Evolutionary conservation across 1,140 invertebrate species (phyloP).

Genomic region (Cydia amplana): DNA sequence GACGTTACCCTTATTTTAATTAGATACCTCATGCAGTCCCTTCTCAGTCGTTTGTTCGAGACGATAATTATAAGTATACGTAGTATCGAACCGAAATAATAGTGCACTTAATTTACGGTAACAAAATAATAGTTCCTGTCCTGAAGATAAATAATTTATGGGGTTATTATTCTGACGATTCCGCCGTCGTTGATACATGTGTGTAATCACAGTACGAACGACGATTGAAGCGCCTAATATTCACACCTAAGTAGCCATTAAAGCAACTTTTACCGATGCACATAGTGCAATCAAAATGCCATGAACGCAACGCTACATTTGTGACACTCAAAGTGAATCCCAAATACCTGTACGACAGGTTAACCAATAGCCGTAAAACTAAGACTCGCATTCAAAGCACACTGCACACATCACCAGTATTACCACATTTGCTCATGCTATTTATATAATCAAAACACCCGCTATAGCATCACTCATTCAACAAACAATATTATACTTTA

Average conservation of each 20-base stretch:
- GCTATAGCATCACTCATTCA: constrained; percentile 19
- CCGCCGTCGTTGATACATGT: background rate
- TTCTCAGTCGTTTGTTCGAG: constrained; percentile 68
- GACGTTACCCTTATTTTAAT: constrained; percentile 66
- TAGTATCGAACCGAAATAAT: constrained; percentile 26
- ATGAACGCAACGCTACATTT: constrained; percentile 38
- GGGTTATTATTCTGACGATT: background rate
- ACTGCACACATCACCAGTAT: constrained; percentile 29
- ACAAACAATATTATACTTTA: constrained; percentile 23
- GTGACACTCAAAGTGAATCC: constrained; percentile 72
- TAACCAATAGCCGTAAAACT: constrained; percentile 15
- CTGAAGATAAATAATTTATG: constrained; percentile 1
- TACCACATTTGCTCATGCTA: constrained; percentile 26
- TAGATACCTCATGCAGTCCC: constrained; percentile 65
- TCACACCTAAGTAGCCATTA: constrained; percentile 1
- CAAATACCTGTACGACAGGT: constrained; percentile 26
- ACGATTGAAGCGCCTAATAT: background rate
- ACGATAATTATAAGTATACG: constrained; percentile 38
- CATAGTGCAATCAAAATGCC: background rate
- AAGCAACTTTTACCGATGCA: constrained; percentile 14
- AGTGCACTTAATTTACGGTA: constrained; percentile 29
- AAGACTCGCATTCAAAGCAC: constrained; percentile 21
- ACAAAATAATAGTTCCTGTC: constrained; percentile 28
- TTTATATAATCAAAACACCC: constrained; percentile 30
- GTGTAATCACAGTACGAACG: background rate